Percentiles rank a stretch among this genome's conserved stretches.
Evolutionary conservation across 2,888 invertebrate genomes (phyloP).

Genomic region (Adela reaumurella): DNA sequence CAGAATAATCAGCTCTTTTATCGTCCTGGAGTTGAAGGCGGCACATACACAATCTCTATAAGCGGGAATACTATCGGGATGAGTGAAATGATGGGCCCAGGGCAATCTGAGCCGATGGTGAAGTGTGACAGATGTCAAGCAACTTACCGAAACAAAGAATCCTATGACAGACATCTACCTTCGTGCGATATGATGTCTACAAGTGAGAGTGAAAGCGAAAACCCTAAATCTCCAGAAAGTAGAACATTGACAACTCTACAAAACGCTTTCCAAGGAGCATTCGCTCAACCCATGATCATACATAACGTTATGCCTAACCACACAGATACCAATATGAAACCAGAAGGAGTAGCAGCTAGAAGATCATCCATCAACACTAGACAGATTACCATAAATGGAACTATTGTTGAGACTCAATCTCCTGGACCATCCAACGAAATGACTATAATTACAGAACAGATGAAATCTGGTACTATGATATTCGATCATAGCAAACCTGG

Average conservation of each 20-base stretch:
- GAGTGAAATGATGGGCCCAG: conserved; percentile 42
- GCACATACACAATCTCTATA: conserved; percentile 44
- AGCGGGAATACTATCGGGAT: conserved; percentile 49
- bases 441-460: conserved; percentile 50
- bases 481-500: conserved; percentile 47
- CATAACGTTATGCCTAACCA: conserved; percentile 43
- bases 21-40: conserved; percentile 45
- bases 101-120: conserved; percentile 67
- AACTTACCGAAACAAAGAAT: conserved; percentile 78
- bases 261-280: conserved; percentile 48
- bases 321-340: conserved; percentile 44
- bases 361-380: conserved; percentile 50
- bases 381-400: conserved; percentile 52
- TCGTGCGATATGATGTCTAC: conserved; percentile 76
- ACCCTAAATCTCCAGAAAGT: conserved; percentile 53
- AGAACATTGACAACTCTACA: conserved; percentile 47
- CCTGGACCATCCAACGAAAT: conserved; percentile 48
- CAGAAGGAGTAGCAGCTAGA: conserved; percentile 46
- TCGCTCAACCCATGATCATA: conserved; percentile 50
- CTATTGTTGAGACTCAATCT: conserved; percentile 52
- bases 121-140: conserved; percentile 86
- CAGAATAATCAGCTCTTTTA: conserved; percentile 43
- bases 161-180: conserved; percentile 74
- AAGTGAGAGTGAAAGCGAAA: conserved; percentile 80
- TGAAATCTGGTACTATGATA: conserved; percentile 47